Base-by-base conservation (phyloP, 1,140 invertebrate species). In the Brachystomella parvula region DNA sequence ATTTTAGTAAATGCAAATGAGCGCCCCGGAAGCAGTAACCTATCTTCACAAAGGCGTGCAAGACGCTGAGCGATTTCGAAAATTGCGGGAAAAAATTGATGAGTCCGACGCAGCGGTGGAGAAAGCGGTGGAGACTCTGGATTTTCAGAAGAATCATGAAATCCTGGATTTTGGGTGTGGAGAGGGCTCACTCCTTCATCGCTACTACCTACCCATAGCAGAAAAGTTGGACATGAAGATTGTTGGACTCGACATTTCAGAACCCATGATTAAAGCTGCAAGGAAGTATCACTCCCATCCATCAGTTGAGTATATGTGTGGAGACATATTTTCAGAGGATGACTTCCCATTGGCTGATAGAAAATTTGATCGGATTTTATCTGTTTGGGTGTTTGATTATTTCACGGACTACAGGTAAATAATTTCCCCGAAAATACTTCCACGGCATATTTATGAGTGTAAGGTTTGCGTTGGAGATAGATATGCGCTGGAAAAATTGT, bases 31-130 rank as follows among this genome's bases (percentile, higher is more conserved):
- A n/a, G n/a, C n/a, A n/a, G n/a, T n/a, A n/a, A n/a, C n/a, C n/a
- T n/a, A n/a, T n/a, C n/a, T n/a, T n/a, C n/a, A n/a, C n/a, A n/a
- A n/a, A n/a, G n/a, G n/a, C n/a, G n/a, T n/a, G n/a, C 33, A 35
- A 39, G 29, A n/a, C 63, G 53, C 28, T 31, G 15, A 67, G 28
- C 29, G 66, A 61, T 44, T 32, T 47, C 29, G 61, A 67, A 67
- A 47, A 24, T n/a, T 44, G 61, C n/a, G n/a, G n/a, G n/a, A n/a
- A n/a, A n/a, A 66, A 53, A 21, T 66, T 32, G 65, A 61, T 17
- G 1, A 28, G 21, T 61, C 62, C 21, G 56, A 49, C n/a, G 19
- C 21, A 3, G 65, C 62, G 39, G 47, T 67, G 32, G 49, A 63
- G 39, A n/a, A 44, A 44, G 39, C n/a, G 39, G n/a, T 12, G 39